These are phyloP conservation scores for Eilema sororculum DNA, from an alignment of 2,888 invertebrate genomes.

Conservation along the genomic window DNA sequence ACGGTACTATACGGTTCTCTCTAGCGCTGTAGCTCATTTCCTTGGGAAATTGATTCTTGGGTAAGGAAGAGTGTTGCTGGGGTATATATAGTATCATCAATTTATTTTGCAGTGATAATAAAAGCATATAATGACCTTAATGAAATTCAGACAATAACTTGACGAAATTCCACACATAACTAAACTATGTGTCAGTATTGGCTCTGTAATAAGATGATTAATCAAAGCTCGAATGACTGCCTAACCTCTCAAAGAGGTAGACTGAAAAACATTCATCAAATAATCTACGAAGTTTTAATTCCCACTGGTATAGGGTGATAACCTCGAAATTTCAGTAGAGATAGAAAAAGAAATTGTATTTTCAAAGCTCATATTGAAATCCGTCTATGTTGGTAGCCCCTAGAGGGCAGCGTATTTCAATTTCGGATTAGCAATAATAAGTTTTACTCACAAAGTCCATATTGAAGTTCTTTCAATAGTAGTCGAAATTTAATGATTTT, in stretches of 20 bases:
- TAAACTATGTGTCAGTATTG: too few species aligned
- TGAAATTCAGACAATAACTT: neutral
- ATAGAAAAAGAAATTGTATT: neutral
- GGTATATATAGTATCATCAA: too few species aligned
- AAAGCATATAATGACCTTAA: too few species aligned
- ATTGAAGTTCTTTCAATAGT: neutral
- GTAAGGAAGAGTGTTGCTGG: neutral
- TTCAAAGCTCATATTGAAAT: neutral
- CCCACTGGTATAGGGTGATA: neutral
- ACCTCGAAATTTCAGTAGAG: conserved; percentile 5
- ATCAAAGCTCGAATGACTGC: neutral
- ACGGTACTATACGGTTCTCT: too few species aligned
- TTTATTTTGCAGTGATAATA: too few species aligned
- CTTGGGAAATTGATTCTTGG: neutral
- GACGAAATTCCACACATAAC: neutral
- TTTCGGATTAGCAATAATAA: neutral
- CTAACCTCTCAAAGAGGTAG: neutral
- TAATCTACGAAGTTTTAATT: neutral
- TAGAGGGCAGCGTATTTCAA: neutral
- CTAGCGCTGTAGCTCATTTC: too few species aligned
- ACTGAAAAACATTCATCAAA: neutral
- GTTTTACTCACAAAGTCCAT: neutral
- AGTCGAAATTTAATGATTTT: neutral
- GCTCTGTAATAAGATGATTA: neutral
- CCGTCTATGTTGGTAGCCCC: conserved; percentile 1